Evolutionary conservation across 2,888 invertebrate species (phyloP), one percentile per base, ranked within the genome.

Genomic region (Eristalis arbustorum): DNA sequence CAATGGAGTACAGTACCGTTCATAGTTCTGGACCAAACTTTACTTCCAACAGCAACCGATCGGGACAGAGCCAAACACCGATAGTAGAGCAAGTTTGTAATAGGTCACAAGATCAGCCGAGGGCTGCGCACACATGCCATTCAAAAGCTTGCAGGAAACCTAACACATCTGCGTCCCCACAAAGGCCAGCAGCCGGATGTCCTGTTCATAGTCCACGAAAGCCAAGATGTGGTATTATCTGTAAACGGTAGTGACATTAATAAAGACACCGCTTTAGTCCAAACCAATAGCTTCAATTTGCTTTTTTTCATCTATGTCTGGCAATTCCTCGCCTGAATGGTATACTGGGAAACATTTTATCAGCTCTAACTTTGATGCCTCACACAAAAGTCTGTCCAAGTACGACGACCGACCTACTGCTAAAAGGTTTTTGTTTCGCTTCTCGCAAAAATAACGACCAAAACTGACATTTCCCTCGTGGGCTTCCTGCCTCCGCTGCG

Each of bases 351-450:
- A 72, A 22, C 68, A 34, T 72, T 84, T 63, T 80, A 76, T 84
- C 84, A 80, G 72, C 72, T 76, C 76, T 84, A 84, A 68, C 72
- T 76, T 76, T 80, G 72, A 84, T 63, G 68, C 72, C 49, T 56
- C 72, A 49, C 56, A 80, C 42, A 68, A 76, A 80, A 73, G 75
- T 72, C 75, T 67, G 76, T 72, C 42, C 40, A 56, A 37, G 57
- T 68, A 37, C 71, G 66, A 69, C 61, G 66, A 75, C 75, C 80
- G 80, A 84, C 84, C 84, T 84, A 84, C 72, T 63, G 84, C 84
- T 84, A 76, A 80, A 80, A 84, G 80, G 80, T 76, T 80, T 84
- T 68, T 18, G 22, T 71, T 78, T 62, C 13, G 59, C 59, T 42
- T 61, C 63, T 18, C 13, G 22, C 3, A 71, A 67, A 71, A 67